A percentile compares a stretch with the other conserved stretches of the same genome.
Conservation (phyloP, 2,797 vertebrate species). For the Otus scops region DNA sequence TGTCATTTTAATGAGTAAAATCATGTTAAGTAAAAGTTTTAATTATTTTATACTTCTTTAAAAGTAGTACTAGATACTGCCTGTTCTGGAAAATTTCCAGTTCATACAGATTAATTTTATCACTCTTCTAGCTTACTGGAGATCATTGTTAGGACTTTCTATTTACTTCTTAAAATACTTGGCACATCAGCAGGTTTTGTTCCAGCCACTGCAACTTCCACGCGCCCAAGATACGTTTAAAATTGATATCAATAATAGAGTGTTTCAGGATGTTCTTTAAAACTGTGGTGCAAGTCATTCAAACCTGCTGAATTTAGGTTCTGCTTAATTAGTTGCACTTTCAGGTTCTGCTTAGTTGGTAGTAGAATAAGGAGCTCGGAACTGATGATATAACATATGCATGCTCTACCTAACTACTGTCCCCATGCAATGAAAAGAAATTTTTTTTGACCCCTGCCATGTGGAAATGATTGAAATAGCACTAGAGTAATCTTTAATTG, state of each 20-base stretch:
- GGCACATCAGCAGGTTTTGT: background rate
- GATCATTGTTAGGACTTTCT: background rate
- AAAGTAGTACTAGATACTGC: background rate
- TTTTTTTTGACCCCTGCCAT: background rate
- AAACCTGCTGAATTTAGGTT: slow-evolving; percentile 50
- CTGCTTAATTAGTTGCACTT: slow-evolving; percentile 39
- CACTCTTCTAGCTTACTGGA: background rate
- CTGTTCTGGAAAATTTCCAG: background rate
- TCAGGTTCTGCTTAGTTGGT: slow-evolving; percentile 25
- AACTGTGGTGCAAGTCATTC: background rate
- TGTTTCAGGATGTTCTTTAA: slow-evolving; percentile 21
- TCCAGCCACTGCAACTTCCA: background rate
- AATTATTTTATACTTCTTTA: background rate
- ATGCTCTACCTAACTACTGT: background rate
- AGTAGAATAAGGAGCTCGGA: background rate
- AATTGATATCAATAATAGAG: background rate
- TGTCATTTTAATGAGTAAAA: background rate
- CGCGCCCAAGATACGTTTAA: background rate
- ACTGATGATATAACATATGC: background rate
- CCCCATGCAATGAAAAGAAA: background rate
- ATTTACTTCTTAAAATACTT: background rate
- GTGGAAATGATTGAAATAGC: background rate
- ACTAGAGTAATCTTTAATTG: background rate
- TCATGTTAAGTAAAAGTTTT: background rate
- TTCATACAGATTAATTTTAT: background rate